These are phyloP conservation scores for Palloptera scutellata DNA, from an alignment of 2,888 invertebrate genomes.

Conservation along the genomic window DNA sequence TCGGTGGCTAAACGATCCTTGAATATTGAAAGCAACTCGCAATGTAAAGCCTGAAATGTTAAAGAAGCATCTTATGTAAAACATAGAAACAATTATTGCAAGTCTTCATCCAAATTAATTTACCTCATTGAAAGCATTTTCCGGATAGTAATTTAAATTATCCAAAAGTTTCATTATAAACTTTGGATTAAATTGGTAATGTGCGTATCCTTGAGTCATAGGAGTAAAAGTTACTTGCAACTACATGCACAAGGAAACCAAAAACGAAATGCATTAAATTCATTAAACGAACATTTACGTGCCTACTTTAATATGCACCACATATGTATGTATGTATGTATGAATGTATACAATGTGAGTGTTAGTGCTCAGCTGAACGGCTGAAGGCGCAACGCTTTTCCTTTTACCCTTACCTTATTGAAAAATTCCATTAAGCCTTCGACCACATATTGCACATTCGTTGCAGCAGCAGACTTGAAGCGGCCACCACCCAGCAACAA, in stretches of 20 bases:
- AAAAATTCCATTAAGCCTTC: slow-evolving; percentile 60
- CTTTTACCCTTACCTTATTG: slow-evolving; percentile 50
- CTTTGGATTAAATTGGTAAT: slow-evolving; percentile 64
- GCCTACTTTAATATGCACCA: not conserved
- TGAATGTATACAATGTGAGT: no score
- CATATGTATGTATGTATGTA: not conserved
- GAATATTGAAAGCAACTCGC: slow-evolving; percentile 81
- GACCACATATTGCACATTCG: slow-evolving; percentile 54
- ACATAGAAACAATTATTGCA: not conserved
- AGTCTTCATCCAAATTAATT: not conserved
- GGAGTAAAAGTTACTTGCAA: slow-evolving; percentile 54
- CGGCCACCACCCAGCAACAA: slow-evolving; percentile 39
- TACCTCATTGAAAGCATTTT: slow-evolving; percentile 59
- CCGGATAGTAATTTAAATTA: slow-evolving; percentile 55
- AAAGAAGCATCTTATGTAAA: not conserved
- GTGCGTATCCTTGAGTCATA: slow-evolving; percentile 44
- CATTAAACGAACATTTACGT: slow-evolving; percentile 1
- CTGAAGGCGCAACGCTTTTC: no score
- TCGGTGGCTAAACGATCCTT: slow-evolving; percentile 75
- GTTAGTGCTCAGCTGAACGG: not conserved
- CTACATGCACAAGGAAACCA: slow-evolving; percentile 41
- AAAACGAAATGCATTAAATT: slow-evolving; percentile 5
- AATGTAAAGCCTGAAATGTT: slow-evolving; percentile 70
- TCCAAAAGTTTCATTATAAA: slow-evolving; percentile 59
- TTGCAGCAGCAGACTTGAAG: slow-evolving; percentile 24